Conservation (phyloP, 2,113 vertebrate genomes). For the Pseudorasbora parva region DNA sequence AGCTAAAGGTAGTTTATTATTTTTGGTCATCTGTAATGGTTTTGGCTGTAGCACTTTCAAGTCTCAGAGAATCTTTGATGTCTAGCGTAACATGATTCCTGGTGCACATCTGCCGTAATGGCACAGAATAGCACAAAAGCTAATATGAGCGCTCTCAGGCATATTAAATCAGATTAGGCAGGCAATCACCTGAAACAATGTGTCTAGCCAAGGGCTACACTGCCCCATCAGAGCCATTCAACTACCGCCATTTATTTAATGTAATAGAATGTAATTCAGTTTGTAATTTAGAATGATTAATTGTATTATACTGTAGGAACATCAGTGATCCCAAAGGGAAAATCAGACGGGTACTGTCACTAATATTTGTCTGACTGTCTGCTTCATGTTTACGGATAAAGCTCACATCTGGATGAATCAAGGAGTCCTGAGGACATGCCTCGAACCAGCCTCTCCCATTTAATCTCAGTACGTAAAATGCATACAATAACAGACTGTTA, state of each 20-base stretch:
- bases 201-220: constrained; percentile 44
- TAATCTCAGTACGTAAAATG: background rate
- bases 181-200: constrained; percentile 58
- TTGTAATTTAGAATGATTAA: constrained; percentile 54
- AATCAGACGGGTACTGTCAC: constrained; percentile 18
- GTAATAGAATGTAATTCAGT: constrained; percentile 47
- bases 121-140: constrained; percentile 30
- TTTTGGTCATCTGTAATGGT: constrained; percentile 15
- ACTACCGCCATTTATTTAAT: constrained; percentile 49
- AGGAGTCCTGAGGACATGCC: background rate
- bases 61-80: constrained; percentile 36
- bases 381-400: constrained; percentile 13
- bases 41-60: constrained; percentile 38
- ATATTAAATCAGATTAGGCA: constrained; percentile 56
- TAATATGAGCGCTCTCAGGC: constrained; percentile 41
- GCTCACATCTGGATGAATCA: constrained; percentile 2
- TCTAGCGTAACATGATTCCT: constrained; percentile 30
- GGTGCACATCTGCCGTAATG: constrained; percentile 33
- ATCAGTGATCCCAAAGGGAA: background rate
- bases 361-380: constrained; percentile 17
- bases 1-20: background rate
- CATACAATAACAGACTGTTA: background rate
- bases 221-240: constrained; percentile 46
- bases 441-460: background rate
- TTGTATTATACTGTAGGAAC: constrained; percentile 27